A percentile compares a stretch with the other conserved stretches of the same genome.
These are phyloP conservation scores for Hyalella azteca DNA, from an alignment of 2,888 invertebrate genomes.

Conservation along the genomic window DNA sequence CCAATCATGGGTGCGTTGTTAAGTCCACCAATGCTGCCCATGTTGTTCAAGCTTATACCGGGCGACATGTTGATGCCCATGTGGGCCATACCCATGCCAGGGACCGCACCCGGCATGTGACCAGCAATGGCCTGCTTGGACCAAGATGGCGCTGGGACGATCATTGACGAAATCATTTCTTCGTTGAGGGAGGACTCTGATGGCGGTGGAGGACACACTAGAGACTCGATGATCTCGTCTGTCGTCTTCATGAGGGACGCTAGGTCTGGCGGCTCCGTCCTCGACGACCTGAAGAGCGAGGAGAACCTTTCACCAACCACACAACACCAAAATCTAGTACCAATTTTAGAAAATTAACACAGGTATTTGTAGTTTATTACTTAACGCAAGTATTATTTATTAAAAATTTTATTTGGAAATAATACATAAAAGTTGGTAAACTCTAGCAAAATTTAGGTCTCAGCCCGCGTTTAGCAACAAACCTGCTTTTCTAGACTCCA, in stretches of 20 bases:
- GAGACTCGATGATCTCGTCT: conserved; percentile 93
- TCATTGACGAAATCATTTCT: conserved; percentile 94
- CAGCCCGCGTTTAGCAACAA: not conserved
- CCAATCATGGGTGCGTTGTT: not conserved
- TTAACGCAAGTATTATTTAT: too few species aligned
- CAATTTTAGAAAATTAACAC: too few species aligned
- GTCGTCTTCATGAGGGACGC: conserved; percentile 73
- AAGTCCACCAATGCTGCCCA: conserved; percentile 20
- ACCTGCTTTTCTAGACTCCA: not conserved
- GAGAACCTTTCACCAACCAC: too few species aligned
- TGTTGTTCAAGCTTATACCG: conserved; percentile 17
- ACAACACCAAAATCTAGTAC: too few species aligned
- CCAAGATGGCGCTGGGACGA: conserved; percentile 95
- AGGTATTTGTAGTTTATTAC: too few species aligned
- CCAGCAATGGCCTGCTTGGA: conserved; percentile 69
- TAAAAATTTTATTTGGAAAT: too few species aligned
- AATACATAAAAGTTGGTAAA: too few species aligned
- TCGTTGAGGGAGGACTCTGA: conserved; percentile 92
- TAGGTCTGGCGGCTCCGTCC: conserved; percentile 60
- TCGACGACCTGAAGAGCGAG: conserved; percentile 54
- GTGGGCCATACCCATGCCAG: not conserved
- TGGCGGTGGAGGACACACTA: conserved; percentile 96
- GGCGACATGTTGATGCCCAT: conserved; percentile 18
- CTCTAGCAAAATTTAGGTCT: too few species aligned
- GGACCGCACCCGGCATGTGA: not conserved